A percentile compares a stretch with the other conserved stretches of the same genome.
Evolutionary conservation across 2,888 invertebrate genomes (phyloP).

Genomic region (Amblyteles armatorius): DNA sequence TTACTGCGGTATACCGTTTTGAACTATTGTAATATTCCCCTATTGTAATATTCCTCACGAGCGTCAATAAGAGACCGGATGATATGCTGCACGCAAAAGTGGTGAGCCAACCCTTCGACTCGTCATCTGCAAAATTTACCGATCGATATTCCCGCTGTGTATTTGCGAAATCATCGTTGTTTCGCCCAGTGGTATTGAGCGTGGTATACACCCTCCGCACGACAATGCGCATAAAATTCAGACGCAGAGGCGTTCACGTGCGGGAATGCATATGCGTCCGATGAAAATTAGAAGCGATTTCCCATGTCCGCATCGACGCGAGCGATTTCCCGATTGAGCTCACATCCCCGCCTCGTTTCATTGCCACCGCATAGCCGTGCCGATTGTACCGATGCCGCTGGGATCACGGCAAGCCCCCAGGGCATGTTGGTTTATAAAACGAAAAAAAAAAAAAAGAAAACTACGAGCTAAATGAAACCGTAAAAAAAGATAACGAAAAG

Average conservation of each 20-base stretch:
- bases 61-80: no score
- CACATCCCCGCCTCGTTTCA: not conserved
- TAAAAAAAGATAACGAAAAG: slow-evolving; percentile 47
- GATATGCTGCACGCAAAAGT: not conserved
- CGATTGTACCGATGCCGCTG: slow-evolving; percentile 25
- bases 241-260: not conserved
- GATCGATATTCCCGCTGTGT: not conserved
- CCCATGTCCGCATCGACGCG: slow-evolving; percentile 29
- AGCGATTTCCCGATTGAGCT: slow-evolving; percentile 48
- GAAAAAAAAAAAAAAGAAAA: slow-evolving; percentile 29
- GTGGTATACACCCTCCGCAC: not conserved
- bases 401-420: slow-evolving; percentile 42
- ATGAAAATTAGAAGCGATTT: slow-evolving; percentile 47
- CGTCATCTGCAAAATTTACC: not conserved
- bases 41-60: no score
- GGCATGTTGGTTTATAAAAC: slow-evolving; percentile 27
- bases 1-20: no score
- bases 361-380: not conserved
- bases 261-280: not conserved
- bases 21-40: no score
- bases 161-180: not conserved
- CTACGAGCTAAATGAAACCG: slow-evolving; percentile 17
- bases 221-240: not conserved
- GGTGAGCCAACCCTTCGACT: not conserved
- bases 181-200: not conserved